A percentile compares a stretch with the other conserved stretches of the same genome.
Conservation (phyloP, 2,797 vertebrate genomes). For the Oophaga sylvatica region DNA sequence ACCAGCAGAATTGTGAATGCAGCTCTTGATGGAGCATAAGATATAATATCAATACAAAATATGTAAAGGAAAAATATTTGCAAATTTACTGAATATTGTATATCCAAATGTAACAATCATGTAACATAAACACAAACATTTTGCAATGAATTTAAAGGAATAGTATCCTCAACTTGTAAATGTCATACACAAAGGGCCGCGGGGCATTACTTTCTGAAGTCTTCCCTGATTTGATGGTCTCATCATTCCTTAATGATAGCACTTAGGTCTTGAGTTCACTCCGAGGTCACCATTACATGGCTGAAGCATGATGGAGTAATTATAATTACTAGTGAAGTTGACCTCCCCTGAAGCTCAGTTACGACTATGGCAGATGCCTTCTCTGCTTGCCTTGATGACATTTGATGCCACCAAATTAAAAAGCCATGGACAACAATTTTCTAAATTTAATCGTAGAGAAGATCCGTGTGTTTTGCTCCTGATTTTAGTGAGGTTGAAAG, state of each 20-base stretch:
- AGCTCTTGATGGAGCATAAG: too few species aligned
- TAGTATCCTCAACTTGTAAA: not conserved
- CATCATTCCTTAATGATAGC: constrained; percentile 6
- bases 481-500: not conserved
- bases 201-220: not conserved
- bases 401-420: not conserved
- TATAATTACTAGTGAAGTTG: constrained; percentile 14
- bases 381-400: not conserved
- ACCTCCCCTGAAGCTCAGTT: constrained; percentile 2
- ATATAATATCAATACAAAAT: not conserved
- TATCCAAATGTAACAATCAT: not conserved
- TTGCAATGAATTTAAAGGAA: not conserved
- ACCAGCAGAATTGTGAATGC: too few species aligned
- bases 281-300: not conserved
- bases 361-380: constrained; percentile 4
- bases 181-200: not conserved
- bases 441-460: not conserved
- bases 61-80: not conserved
- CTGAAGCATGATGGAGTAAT: not conserved
- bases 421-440: not conserved
- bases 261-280: constrained; percentile 17
- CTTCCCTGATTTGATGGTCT: not conserved
- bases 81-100: not conserved
- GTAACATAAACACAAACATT: not conserved
- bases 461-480: not conserved